Evolutionary conservation across 1,140 invertebrate species (phyloP).

Genomic region (Atopsyche davidsoni): DNA sequence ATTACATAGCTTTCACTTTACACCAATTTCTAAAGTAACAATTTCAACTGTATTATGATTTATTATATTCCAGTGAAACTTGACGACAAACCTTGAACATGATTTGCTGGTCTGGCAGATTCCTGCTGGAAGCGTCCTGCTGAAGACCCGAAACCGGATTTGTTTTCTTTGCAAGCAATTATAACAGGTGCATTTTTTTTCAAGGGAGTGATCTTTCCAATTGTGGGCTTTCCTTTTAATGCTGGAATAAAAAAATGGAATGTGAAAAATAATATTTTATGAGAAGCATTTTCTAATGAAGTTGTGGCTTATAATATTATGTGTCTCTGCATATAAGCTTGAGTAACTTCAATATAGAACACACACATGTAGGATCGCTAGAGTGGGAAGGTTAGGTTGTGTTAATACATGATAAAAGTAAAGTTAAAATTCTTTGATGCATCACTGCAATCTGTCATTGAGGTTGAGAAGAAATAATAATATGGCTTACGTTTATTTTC

Average conservation of each 20-base stretch:
- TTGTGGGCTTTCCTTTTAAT: background rate
- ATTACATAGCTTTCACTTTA: too few relatives aligned
- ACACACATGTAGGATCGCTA: too few relatives aligned
- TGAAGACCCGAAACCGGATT: constrained; percentile 26
- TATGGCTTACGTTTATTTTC: constrained; percentile 19
- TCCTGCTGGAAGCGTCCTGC: constrained; percentile 17
- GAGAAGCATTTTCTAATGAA: too few relatives aligned
- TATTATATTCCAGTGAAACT: constrained; percentile 4
- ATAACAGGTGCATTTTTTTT: constrained; percentile 1
- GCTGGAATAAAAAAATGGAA: constrained; percentile 2
- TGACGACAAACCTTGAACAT: constrained; percentile 16
- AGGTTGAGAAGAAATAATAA: background rate
- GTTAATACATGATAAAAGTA: too few relatives aligned
- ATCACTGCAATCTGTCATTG: background rate
- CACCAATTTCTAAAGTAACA: too few relatives aligned
- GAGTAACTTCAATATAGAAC: too few relatives aligned
- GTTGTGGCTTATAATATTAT: too few relatives aligned
- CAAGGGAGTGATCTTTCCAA: constrained; percentile 10
- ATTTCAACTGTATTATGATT: too few relatives aligned
- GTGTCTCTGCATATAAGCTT: too few relatives aligned
- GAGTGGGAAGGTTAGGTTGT: too few relatives aligned
- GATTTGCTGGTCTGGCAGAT: background rate
- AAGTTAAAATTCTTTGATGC: too few relatives aligned
- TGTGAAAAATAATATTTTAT: too few relatives aligned
- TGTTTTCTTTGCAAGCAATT: constrained; percentile 15